Base-by-base conservation (phyloP, 2,113 vertebrate species). In the Laticauda laticaudata region DNA sequence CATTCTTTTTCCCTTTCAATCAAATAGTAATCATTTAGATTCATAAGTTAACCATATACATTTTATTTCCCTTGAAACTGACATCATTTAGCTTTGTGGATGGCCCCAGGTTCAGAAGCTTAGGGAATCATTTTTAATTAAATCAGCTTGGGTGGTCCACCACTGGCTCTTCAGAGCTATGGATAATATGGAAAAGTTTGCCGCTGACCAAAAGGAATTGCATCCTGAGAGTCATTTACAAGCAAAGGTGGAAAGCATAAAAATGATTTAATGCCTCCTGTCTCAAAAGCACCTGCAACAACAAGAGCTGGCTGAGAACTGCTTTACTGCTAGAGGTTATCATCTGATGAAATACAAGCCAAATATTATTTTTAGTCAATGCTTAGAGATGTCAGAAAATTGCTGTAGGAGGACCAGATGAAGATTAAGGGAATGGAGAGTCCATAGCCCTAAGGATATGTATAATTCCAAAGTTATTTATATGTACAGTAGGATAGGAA, bases 401-500 rank as follows among this genome's bases (percentile, higher is more conserved):
- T 43, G 94, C 57, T 55, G 91, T 3, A 93, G 23, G 93, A 94
- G 14, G 29, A 34, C 43, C 26, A 2, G 75, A 86, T 18, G 21
- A 48, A 57, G 15, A 64, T 92, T 26, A 88, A 26, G 15, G 64
- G 11, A 10, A 24, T 89, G 94, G 1, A 39, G n/a, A 69, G 48
- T 64, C 56, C 45, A 55, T 15, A 87, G 43, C 69, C 23, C 59
- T 9, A 92, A 91, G 92, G 94, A 94, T 34, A 0, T 39, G 0
- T 88, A 20, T 90, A 91, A 18, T 88, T 95, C 88, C 90, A 93
- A 94, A 3, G n/a, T 91, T 88, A 64, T 51, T 88, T 94, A 5
- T 34, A 93, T 96, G 94, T 95, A 91, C 90, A 95, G 91, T 57
- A 56, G 45, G 34, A 93, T 81, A 94, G 87, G 93, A 92, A 94